Evolutionary conservation across 2,888 invertebrate genomes (phyloP), one percentile per base, ranked within the genome.

Genomic region (Watsonalla binaria): DNA sequence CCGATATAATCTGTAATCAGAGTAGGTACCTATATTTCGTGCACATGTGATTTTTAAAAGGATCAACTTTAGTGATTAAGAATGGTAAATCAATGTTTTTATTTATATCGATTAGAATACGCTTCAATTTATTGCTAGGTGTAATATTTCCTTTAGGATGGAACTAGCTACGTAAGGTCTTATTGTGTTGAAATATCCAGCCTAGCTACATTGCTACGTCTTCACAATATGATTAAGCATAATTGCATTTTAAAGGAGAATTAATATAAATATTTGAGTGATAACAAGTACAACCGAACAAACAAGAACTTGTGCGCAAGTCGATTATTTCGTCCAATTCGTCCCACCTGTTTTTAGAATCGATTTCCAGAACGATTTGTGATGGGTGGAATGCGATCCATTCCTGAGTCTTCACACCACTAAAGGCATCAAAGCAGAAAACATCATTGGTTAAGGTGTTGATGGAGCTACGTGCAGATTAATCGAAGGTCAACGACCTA

Each of bases 371-470:
- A 70, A 68, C 63, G 58, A 72, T 73, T 73, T n/a, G 56, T 56
- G 51, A 57, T 62, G 67, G 67, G 61, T 60, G 56, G 59, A 54
- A 59, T 60, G 52, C 55, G 53, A 58, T 59, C 59, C 57, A 69
- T 64, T 55, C 54, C 56, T 53, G 5, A 5, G 13, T 37, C 58
- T 60, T 57, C 62, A 61, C 65, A 61, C 54, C 56, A 63, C 61
- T 62, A 55, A 59, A 59, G 55, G 62, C 62, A 58, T 68, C 59
- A 62, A 58, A 65, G 66, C 70, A 70, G 72, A 64, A 58, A 74
- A 74, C 59, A 33, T 52, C 57, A 76, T 77, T 74, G 62, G 73
- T 49, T 59, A 67, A 64, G 72, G 72, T 66, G 59, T 53, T 51
- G 48, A 60, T 55, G 50, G 50, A 46, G 59, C 49, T 62, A 68